Evolutionary conservation across 2,113 vertebrate species (phyloP).

Genomic region (Progne subis): DNA sequence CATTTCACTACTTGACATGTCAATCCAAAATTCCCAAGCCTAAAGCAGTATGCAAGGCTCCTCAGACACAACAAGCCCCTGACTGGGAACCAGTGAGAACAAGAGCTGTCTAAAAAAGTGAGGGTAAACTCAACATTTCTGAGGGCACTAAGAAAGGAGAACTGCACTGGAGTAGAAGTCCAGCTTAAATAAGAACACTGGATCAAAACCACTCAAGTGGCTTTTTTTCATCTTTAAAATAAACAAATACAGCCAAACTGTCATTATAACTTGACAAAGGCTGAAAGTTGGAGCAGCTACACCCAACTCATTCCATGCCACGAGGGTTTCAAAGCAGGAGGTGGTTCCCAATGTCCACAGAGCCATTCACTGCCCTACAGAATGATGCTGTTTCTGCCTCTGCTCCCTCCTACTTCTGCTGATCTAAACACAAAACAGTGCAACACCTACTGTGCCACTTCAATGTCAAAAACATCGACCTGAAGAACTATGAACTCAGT

Average conservation of each 20-base stretch:
- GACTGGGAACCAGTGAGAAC: background rate
- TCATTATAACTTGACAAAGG: accelerated
- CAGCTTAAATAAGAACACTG: background rate
- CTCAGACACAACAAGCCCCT: background rate
- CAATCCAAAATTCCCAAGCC: background rate
- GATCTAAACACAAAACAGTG: background rate
- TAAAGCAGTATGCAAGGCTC: background rate
- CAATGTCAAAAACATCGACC: background rate
- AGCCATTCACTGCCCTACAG: accelerated
- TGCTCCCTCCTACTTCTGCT: background rate
- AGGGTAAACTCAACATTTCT: background rate
- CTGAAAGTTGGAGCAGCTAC: background rate
- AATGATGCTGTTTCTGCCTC: accelerated
- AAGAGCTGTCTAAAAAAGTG: background rate
- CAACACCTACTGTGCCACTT: background rate
- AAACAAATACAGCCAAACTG: background rate
- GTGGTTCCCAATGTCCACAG: accelerated
- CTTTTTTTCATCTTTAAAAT: background rate
- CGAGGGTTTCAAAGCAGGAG: accelerated
- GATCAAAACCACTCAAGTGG: background rate
- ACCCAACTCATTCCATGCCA: accelerated
- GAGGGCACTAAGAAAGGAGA: background rate
- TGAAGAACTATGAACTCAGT: background rate
- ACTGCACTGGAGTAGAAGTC: background rate
- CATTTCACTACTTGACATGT: background rate